Percentiles rank a stretch among this genome's conserved stretches.
Evolutionary conservation across 2,797 vertebrate genomes (phyloP).

Genomic region (Amblyopsis hoosieri): DNA sequence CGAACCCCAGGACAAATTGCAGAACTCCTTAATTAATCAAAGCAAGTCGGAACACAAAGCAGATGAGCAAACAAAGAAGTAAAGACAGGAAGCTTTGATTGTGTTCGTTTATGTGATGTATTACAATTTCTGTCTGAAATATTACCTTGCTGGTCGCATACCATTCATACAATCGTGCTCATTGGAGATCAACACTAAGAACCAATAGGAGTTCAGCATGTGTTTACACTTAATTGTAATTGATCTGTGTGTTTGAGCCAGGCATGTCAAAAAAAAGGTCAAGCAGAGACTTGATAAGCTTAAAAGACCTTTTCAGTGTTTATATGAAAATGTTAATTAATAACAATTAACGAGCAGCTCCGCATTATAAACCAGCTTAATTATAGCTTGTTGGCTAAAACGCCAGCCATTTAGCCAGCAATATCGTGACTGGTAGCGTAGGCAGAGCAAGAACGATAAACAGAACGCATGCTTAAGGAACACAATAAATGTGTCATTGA

Average conservation of each 20-base stretch:
- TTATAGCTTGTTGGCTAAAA: too few species aligned
- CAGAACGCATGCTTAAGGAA: background rate
- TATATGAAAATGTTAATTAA: constrained; percentile 15
- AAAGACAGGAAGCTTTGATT: constrained; percentile 22
- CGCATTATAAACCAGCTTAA: too few species aligned
- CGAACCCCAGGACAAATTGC: constrained; percentile 44
- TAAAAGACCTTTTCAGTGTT: constrained; percentile 34
- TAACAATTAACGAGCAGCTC: too few species aligned
- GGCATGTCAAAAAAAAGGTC: constrained; percentile 48
- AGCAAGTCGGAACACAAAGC: constrained; percentile 48
- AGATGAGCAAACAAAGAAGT: constrained; percentile 47
- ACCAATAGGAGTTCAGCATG: constrained; percentile 43
- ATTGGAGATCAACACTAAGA: constrained; percentile 46
- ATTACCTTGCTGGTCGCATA: constrained; percentile 52
- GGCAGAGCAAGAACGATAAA: constrained; percentile 23
- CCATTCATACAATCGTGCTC: constrained; percentile 33
- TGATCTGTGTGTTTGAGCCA: constrained; percentile 67
- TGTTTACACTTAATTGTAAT: constrained; percentile 43
- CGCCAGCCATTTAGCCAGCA: background rate
- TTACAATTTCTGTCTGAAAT: constrained; percentile 41
- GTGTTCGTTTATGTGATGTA: constrained; percentile 23
- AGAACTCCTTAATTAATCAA: constrained; percentile 43
- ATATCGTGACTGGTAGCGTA: constrained; percentile 9
- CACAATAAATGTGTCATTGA: background rate
- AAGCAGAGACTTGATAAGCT: constrained; percentile 24